phyloP scores from a whole-genome alignment of 1,140 invertebrate genomes.

The Polypedilum vanderplanki region DNA sequence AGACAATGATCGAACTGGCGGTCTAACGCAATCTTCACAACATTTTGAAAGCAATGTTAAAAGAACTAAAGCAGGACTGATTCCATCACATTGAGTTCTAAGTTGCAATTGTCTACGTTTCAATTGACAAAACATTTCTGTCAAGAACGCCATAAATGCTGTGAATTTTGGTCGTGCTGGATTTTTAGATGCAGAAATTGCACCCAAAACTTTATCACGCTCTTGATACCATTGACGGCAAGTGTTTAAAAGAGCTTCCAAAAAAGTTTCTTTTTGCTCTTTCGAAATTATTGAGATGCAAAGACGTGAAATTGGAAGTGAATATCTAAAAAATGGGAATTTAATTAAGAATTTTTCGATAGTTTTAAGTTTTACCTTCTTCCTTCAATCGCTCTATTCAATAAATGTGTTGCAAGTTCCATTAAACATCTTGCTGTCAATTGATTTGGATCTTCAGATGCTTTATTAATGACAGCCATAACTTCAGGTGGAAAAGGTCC shows the following conservation, averaged over 20 bases:
- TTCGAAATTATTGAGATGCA: constrained; percentile 79
- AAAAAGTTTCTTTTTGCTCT: constrained; percentile 77
- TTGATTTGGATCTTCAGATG: constrained; percentile 71
- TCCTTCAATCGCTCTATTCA: constrained; percentile 69
- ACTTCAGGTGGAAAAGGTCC: constrained; percentile 64
- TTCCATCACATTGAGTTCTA: constrained; percentile 56
- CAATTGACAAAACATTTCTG: constrained; percentile 80
- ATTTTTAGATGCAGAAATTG: constrained; percentile 42
- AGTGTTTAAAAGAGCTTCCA: constrained; percentile 79
- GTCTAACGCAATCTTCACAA: constrained; percentile 72
- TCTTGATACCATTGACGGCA: constrained; percentile 87
- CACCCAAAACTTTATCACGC: constrained; percentile 55
- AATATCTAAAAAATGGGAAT: too few relatives aligned
- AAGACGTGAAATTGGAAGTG: constrained; percentile 69
- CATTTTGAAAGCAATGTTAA: constrained; percentile 75
- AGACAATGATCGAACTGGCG: constrained; percentile 66
- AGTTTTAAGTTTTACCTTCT: constrained; percentile 45
- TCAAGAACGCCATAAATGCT: constrained; percentile 79
- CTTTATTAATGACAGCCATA: constrained; percentile 61
- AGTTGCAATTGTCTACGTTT: constrained; percentile 66
- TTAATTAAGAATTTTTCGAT: too few relatives aligned
- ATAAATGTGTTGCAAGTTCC: constrained; percentile 73
- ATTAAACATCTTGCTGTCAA: constrained; percentile 69
- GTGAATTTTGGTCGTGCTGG: constrained; percentile 57
- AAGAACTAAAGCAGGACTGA: constrained; percentile 63